A percentile compares a stretch with the other conserved stretches of the same genome.
Conservation (phyloP, 1,140 invertebrate species). For the Brachionus sp. region DNA sequence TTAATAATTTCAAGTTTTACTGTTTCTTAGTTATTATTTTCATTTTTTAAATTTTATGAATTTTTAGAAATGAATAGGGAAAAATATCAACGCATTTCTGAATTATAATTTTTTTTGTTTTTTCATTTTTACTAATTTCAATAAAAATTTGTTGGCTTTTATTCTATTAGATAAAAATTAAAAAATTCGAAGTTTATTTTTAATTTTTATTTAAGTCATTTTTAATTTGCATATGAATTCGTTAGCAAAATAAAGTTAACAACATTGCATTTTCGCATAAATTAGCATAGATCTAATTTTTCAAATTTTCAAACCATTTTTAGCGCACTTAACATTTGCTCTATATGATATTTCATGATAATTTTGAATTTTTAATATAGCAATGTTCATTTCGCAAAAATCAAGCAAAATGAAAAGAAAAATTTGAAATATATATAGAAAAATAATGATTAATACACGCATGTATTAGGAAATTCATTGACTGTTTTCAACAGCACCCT, state of each 20-base stretch:
- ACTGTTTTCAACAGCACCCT: constrained; percentile 10
- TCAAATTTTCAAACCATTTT: constrained; percentile 8
- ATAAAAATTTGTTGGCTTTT: no score
- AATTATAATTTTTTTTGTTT: no score
- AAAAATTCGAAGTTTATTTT: no score
- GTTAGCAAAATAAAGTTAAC: not conserved
- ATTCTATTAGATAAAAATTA: no score
- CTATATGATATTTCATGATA: not conserved
- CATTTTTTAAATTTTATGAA: no score
- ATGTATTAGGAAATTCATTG: not conserved
- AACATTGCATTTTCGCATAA: not conserved
- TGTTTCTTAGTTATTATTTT: no score
- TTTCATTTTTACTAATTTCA: no score
- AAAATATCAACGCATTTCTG: no score
- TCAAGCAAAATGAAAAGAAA: not conserved
- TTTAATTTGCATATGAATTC: not conserved
- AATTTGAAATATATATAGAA: not conserved
- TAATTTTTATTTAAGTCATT: not conserved
- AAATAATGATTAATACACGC: not conserved
- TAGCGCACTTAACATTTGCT: constrained; percentile 17
- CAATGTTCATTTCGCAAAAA: not conserved
- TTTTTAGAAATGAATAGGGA: no score
- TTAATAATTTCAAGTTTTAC: no score
- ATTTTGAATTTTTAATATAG: not conserved
- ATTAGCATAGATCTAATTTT: not conserved